Base-by-base conservation (phyloP, 2,888 invertebrate species). In the Entomobrya multifasciata region DNA sequence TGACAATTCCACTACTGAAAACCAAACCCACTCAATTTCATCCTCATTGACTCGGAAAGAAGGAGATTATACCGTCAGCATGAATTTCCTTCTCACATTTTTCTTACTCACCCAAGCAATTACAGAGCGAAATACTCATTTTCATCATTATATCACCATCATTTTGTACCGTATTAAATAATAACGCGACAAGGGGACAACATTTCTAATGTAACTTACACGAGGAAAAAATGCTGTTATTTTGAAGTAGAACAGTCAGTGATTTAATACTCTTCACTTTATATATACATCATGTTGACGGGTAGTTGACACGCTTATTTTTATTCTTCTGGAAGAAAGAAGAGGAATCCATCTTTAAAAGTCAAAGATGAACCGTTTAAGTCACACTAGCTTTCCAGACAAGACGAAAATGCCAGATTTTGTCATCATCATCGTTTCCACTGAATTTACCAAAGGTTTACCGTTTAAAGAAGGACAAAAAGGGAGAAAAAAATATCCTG, bases 21-120 rank as follows among this genome's bases (percentile, higher is more conserved):
- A n/a, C n/a, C n/a, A n/a, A 72, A 72, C 72, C 60, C 81, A 81
- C 55, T 81, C 81, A 81, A 72, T 81, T 80, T 70, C 55, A 47
- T 80, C 57, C 60, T 6, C 77, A 22, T n/a, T 49, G 25, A 47
- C 25, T 72, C 25, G 72, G 47, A 27, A 49, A 72, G 72, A 57
- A 57, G 81, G 17, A 81, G 72, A 81, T 81, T 81, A 72, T 5
- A 81, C 72, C 72, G 72, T 81, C 81, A 72, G 57, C 60, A 72
- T 25, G 60, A 57, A 60, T 81, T 81, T 81, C 81, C 81, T 60
- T 20, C 44, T 81, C 60, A 25, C 81, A 81, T 72, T 80, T 80
- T 70, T 81, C 74, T 60, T n/a, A n/a, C 72, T 79, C 60, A n/a
- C 1, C 41, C n/a, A n/a, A n/a, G n/a, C n/a, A n/a, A n/a, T n/a